Percentiles rank a stretch among this genome's conserved stretches.
phyloP scores from a whole-genome alignment of 2,797 vertebrate species.

The Echiichthys vipera region DNA sequence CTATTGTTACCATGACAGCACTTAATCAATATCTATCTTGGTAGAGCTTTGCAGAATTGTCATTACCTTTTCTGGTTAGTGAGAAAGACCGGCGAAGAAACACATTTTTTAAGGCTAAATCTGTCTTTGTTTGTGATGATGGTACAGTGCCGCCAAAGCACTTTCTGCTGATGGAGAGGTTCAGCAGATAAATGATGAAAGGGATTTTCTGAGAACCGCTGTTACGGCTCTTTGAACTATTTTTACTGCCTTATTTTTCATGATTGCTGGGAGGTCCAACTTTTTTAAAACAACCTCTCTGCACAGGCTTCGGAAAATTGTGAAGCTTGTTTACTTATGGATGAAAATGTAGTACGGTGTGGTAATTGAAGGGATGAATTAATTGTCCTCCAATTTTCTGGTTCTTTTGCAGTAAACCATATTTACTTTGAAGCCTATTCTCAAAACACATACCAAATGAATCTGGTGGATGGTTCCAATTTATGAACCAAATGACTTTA shows the following conservation, averaged over 20 bases:
- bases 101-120: constrained; percentile 47
- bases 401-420: constrained; percentile 20
- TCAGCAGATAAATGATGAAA: constrained; percentile 86
- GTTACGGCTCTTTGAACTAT: constrained; percentile 82
- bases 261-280: constrained; percentile 76
- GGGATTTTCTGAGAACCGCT: constrained; percentile 76
- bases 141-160: constrained; percentile 63
- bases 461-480: not conserved
- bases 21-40: constrained; percentile 63
- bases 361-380: constrained; percentile 44
- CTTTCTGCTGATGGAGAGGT: constrained; percentile 82
- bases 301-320: constrained; percentile 44
- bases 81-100: constrained; percentile 27
- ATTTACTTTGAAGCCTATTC: constrained; percentile 15
- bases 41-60: constrained; percentile 53
- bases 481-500: not conserved
- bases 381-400: constrained; percentile 20
- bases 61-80: constrained; percentile 35
- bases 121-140: constrained; percentile 77
- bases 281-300: constrained; percentile 60
- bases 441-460: constrained; percentile 2
- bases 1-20: constrained; percentile 68
- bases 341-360: constrained; percentile 30
- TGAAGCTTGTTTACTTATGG: constrained; percentile 58
- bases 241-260: constrained; percentile 80